Evolutionary conservation across 2,888 invertebrate species (phyloP).

Genomic region (Platerodrilus igneus): DNA sequence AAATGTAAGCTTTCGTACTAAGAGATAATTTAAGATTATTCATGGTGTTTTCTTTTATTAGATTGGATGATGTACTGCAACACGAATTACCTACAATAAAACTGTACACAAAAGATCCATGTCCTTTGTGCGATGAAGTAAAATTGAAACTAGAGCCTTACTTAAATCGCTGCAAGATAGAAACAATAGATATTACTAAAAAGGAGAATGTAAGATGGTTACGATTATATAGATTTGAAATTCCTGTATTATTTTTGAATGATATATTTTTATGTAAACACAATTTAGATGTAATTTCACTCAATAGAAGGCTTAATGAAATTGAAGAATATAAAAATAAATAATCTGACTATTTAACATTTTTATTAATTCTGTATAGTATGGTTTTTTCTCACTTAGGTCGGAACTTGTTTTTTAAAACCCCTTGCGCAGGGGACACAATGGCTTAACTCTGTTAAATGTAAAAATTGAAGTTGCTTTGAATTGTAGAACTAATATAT

Average conservation of each 20-base stretch:
- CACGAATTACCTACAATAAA: slow-evolving; percentile 61
- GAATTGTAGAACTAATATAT: too few species aligned
- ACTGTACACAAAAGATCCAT: slow-evolving; percentile 77
- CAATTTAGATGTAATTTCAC: slow-evolving; percentile 56
- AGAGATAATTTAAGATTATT: too few species aligned
- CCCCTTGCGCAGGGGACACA: too few species aligned
- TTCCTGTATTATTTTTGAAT: slow-evolving; percentile 84
- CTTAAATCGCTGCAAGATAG: slow-evolving; percentile 59
- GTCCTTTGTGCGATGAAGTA: slow-evolving; percentile 76
- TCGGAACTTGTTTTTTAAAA: too few species aligned
- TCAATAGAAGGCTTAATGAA: slow-evolving; percentile 50
- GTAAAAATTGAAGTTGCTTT: too few species aligned
- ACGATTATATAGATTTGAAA: slow-evolving; percentile 73
- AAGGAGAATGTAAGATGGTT: slow-evolving; percentile 69
- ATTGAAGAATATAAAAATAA: slow-evolving; percentile 10
- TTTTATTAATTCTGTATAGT: too few species aligned
- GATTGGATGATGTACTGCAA: slow-evolving; percentile 43
- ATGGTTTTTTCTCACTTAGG: too few species aligned
- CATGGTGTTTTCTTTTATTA: slow-evolving; percentile 44
- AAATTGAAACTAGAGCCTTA: slow-evolving; percentile 59
- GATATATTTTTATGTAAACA: slow-evolving; percentile 78
- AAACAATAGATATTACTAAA: slow-evolving; percentile 72
- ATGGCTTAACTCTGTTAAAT: too few species aligned
- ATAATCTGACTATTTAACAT: too few species aligned
- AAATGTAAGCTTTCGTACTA: too few species aligned